Evolutionary conservation across 2,888 invertebrate species (phyloP), one percentile per base, ranked within the genome.

Genomic region (Tortrix viridana): DNA sequence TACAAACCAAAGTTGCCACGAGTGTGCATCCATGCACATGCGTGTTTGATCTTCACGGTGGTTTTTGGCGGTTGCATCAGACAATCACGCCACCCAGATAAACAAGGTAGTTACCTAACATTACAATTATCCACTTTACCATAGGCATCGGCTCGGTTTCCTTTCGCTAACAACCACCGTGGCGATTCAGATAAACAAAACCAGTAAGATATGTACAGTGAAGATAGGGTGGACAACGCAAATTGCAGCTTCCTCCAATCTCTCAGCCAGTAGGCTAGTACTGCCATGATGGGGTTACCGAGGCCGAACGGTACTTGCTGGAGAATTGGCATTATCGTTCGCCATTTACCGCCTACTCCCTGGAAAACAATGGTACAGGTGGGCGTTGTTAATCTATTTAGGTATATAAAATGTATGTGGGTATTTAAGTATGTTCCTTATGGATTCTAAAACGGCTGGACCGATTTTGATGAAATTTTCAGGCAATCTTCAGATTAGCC

Each of bases 171-270:
- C 26, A 95, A 79, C 94, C 95, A 95, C 65, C 94, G 82, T 1
- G 95, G 95, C 0, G 94, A 94, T 80, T 95, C 95, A 0, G 94
- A 92, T 71, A 94, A 76, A 48, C 88, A 82, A 83, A 93, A 88
- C 82, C 85, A 86, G 71, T 87, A 90, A 0, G 84, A 65, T 32
- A 94, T 78, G 69, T 83, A 94, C 1, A 93, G 48, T n/a, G 89
- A 82, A 19, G 94, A 93, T 18, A 94, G 69, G 2, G 85, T 67
- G 1, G 94, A 93, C 55, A 95, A 79, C 5, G 88, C 82, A 23
- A 94, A 83, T 75, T 95, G 94, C 12, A 95, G 80, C 65, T 92
- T 81, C 66, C 94, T 89, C 95, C 95, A 95, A 74, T 95, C 94
- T 70, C 94, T 82, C 5, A 94, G 75, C 74, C 86, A 89, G 72